Evolutionary conservation across 1,140 invertebrate genomes (phyloP).

Genomic region (Heliconius melpomene): DNA sequence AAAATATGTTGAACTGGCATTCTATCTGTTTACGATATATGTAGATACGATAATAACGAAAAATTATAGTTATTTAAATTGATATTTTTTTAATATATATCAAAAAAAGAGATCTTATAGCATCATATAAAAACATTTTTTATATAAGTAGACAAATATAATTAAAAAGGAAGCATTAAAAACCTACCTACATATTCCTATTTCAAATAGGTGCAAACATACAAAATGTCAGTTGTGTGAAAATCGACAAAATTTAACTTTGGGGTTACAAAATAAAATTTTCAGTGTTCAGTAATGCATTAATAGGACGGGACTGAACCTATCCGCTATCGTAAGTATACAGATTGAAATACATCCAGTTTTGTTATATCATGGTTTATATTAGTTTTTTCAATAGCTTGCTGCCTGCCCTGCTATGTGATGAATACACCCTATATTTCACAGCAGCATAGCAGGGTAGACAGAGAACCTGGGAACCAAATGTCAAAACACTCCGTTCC

Average conservation of each 20-base stretch:
- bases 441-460: too few species aligned
- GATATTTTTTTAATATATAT: too few species aligned
- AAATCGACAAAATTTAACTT: conserved; percentile 52
- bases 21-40: too few species aligned
- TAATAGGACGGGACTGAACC: conserved; percentile 45
- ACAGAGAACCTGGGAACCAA: too few species aligned
- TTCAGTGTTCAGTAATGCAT: conserved; percentile 67
- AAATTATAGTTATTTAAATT: too few species aligned
- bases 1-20: too few species aligned
- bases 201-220: conserved; percentile 47
- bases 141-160: neutral
- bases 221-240: conserved; percentile 62
- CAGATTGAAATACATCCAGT: neutral
- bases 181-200: conserved; percentile 39
- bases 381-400: too few species aligned
- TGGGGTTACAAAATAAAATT: conserved; percentile 80
- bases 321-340: conserved; percentile 55
- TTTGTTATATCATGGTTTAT: neutral
- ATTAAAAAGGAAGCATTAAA: neutral
- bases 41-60: too few species aligned
- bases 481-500: too few species aligned
- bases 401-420: too few species aligned
- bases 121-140: neutral
- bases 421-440: too few species aligned
- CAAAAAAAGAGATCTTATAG: neutral